Evolutionary conservation across 2,888 invertebrate species (phyloP).

Genomic region (Exephanes ischioxanthus): DNA sequence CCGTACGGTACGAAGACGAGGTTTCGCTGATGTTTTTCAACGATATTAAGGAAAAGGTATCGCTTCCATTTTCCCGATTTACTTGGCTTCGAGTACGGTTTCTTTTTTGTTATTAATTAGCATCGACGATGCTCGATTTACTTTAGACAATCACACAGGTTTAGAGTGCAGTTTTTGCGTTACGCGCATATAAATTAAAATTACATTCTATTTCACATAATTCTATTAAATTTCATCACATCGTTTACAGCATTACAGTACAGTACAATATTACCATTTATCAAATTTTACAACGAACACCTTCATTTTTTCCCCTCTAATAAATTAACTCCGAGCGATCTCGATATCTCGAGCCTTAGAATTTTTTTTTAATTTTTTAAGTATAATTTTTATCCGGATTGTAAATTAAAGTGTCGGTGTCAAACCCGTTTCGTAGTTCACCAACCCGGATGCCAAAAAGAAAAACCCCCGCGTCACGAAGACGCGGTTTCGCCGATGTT

Average conservation of each 20-base stretch:
- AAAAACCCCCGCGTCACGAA: too few relatives aligned
- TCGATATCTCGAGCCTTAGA: background rate
- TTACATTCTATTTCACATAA: background rate
- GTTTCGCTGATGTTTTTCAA: background rate
- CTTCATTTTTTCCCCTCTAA: background rate
- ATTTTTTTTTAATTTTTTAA: background rate
- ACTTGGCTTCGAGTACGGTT: background rate
- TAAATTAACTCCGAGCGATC: background rate
- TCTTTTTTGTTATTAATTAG: background rate
- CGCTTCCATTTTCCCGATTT: too few relatives aligned
- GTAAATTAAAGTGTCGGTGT: background rate
- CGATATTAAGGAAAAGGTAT: background rate
- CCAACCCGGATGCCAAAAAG: background rate
- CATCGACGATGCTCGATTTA: background rate
- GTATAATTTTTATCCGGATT: background rate
- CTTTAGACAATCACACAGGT: background rate
- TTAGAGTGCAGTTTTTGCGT: background rate
- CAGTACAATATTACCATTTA: background rate
- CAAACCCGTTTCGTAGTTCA: background rate
- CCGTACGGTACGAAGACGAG: background rate
- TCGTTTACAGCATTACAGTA: background rate
- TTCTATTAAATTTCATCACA: background rate
- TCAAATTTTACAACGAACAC: background rate
- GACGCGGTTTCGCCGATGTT: background rate
- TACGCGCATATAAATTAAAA: background rate